Evolutionary conservation across 2,888 invertebrate genomes (phyloP).

Genomic region (Melangyna quadrimaculata): DNA sequence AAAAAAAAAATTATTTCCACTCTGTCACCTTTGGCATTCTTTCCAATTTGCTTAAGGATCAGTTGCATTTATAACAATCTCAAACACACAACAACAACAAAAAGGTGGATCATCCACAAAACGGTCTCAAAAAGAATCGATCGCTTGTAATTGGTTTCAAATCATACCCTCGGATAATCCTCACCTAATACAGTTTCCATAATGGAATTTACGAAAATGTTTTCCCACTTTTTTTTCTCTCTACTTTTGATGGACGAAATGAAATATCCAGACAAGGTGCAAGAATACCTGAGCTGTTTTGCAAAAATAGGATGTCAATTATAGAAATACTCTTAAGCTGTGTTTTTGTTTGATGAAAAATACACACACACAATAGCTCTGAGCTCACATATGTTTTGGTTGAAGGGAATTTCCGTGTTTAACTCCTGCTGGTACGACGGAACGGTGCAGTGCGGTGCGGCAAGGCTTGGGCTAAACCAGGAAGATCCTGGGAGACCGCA

Average conservation of each 20-base stretch:
- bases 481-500: conserved; percentile 50
- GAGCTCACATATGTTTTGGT: conserved; percentile 44
- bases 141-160: conserved; percentile 70
- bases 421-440: conserved; percentile 63
- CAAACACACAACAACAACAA: not conserved
- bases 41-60: conserved; percentile 62
- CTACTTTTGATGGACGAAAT: not conserved
- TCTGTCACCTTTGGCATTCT: conserved; percentile 76
- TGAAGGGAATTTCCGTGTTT: conserved; percentile 62
- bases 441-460: not conserved
- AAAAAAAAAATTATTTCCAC: conserved; percentile 75
- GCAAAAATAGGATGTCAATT: conserved; percentile 72
- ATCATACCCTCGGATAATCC: conserved; percentile 70
- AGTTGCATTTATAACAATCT: conserved; percentile 44
- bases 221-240: conserved; percentile 39
- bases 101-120: conserved; percentile 64
- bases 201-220: conserved; percentile 71
- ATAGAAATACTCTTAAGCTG: conserved; percentile 71
- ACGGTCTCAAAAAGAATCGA: conserved; percentile 46
- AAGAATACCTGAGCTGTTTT: conserved; percentile 52
- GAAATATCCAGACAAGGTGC: conserved; percentile 5
- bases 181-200: conserved; percentile 64
- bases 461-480: conserved; percentile 6
- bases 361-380: conserved; percentile 11
- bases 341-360: conserved; percentile 53